Evolutionary conservation across 2,113 vertebrate species (phyloP), one percentile per base, ranked within the genome.

Genomic region (Nesogale talazaci): DNA sequence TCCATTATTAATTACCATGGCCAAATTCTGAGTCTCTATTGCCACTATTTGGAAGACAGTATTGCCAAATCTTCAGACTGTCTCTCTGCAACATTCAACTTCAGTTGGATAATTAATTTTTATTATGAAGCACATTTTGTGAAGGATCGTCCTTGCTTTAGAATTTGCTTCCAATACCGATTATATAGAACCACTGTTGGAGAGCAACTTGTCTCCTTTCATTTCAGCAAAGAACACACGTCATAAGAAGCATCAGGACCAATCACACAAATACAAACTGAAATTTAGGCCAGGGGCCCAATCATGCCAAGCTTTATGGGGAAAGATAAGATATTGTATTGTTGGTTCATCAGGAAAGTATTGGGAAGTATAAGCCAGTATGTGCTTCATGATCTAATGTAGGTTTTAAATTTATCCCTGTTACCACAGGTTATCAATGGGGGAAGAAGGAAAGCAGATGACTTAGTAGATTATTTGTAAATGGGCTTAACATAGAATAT

Each of bases 11-110:
- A 87, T 86, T 86, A 88, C 63, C 63, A 27, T 40, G 86, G 89
- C 74, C 89, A 90, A 95, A 83, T 94, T 88, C 88, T 93, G 56
- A 16, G 70, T 91, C 90, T 94, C 76, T 91, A n/a, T 75, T 89
- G 84, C 93, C 42, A 83, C 82, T 79, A 25, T 79, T 86, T 96
- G 92, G 77, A 84, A 80, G n/a, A 63, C 56, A 65, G 8, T 69
- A 3, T 40, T 83, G 72, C 74, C 86, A 83, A 20, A 56, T 70
- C 84, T 42, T 88, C 31, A 46, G 42, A 46, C 42, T 46, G 42
- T 91, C 11, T 72, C 67, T 89, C 86, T 92, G 10, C 61, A 82
- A 52, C 46, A 56, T 83, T 72, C 31, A 95, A 65, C 36, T 61
- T 92, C 67, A 89, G 23, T 40, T 90, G 67, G n/a, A 63, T 81